Conservation (phyloP, 2,797 vertebrate genomes). For the Characodon lateralis region DNA sequence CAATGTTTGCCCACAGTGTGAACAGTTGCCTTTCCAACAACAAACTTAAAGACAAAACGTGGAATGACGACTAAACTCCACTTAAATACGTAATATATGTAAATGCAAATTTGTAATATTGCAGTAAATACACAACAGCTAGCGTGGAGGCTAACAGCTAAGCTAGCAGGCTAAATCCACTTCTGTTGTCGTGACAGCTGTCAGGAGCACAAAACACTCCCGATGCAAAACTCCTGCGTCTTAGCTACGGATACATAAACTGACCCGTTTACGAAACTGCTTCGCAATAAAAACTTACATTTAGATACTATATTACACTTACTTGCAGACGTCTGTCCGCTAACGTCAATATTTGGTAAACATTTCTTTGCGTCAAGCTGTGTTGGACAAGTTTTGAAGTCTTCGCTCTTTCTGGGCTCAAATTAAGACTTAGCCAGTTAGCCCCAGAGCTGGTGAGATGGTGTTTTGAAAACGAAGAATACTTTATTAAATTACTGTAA, state of each 20-base stretch:
- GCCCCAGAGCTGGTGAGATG: slow-evolving; percentile 64
- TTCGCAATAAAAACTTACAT: not conserved
- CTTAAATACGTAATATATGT: not conserved
- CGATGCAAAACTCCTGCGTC: slow-evolving; percentile 59
- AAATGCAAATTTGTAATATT: slow-evolving; percentile 5
- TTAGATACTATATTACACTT: not conserved
- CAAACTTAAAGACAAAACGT: slow-evolving; percentile 1
- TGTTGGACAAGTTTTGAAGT: slow-evolving; percentile 83
- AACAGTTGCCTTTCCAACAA: slow-evolving; percentile 18
- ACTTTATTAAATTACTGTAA: slow-evolving; percentile 31
- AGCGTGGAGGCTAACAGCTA: slow-evolving; percentile 63
- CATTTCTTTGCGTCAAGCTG: slow-evolving; percentile 52
- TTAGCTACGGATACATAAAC: slow-evolving; percentile 42
- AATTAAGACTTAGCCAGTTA: slow-evolving; percentile 74
- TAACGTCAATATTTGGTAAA: slow-evolving; percentile 39
- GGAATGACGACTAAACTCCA: not conserved
- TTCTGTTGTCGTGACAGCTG: slow-evolving; percentile 82
- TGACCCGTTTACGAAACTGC: slow-evolving; percentile 12
- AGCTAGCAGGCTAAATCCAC: slow-evolving; percentile 68
- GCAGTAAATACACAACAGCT: slow-evolving; percentile 41
- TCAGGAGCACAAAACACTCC: slow-evolving; percentile 75
- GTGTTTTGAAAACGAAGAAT: slow-evolving; percentile 64
- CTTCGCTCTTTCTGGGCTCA: slow-evolving; percentile 71
- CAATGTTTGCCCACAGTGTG: slow-evolving; percentile 37
- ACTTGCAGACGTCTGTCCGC: slow-evolving; percentile 29